These are phyloP conservation scores for Aselliscus stoliczkanus DNA, from an alignment of 2,797 vertebrate genomes.

Conservation along the genomic window DNA sequence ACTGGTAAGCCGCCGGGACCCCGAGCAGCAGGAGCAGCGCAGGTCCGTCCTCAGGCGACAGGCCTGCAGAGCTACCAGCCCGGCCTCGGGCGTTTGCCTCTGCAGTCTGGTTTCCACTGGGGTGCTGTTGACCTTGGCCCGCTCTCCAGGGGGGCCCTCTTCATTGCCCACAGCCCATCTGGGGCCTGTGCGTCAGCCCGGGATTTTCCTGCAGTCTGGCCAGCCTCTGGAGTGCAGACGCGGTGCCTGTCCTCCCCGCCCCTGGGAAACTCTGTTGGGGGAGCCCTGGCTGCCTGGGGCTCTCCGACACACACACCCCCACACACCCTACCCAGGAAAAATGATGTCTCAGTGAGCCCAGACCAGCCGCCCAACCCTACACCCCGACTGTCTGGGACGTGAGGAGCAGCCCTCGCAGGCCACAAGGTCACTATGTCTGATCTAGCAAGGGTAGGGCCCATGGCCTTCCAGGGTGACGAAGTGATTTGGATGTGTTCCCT, in stretches of 20 bases:
- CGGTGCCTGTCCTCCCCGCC: background rate
- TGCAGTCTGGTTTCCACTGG: background rate
- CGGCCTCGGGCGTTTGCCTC: background rate
- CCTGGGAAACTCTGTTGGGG: background rate
- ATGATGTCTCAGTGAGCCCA: background rate
- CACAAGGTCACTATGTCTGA: background rate
- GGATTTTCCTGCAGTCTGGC: background rate
- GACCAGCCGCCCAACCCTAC: background rate
- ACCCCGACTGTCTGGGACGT: background rate
- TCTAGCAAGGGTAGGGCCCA: background rate
- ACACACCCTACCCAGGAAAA: background rate
- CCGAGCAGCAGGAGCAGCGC: no score
- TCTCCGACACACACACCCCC: background rate
- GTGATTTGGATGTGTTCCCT: conserved; percentile 49
- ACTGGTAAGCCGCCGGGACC: conserved; percentile 85
- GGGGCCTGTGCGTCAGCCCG: background rate
- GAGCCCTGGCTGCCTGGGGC: background rate
- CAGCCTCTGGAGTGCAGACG: background rate
- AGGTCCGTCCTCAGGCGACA: background rate
- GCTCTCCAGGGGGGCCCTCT: background rate
- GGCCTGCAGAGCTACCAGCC: background rate
- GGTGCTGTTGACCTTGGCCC: background rate
- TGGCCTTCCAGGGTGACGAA: conserved; percentile 48
- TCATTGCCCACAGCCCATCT: background rate
- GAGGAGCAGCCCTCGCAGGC: background rate